A percentile compares a stretch with the other conserved stretches of the same genome.
These are phyloP conservation scores for Galeopsomyia nigrocyanea DNA, from an alignment of 2,888 invertebrate species.

Conservation along the genomic window DNA sequence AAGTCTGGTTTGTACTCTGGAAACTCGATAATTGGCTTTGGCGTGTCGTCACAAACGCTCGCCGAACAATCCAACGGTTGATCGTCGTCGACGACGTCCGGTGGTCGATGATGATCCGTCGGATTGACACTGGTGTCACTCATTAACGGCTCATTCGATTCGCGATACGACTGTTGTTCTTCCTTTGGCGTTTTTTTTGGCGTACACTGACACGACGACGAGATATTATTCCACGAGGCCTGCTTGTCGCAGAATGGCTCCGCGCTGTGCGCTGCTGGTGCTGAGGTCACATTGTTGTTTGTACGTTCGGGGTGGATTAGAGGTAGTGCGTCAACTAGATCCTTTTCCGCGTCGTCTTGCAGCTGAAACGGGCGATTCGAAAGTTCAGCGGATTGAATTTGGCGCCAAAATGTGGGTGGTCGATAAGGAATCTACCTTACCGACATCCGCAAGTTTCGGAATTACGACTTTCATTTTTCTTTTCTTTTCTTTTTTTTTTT, in stretches of 20 bases:
- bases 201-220: slow-evolving; percentile 29
- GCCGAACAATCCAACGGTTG: slow-evolving; percentile 44
- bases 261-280: slow-evolving; percentile 6
- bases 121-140: background rate
- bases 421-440: too few relatives aligned
- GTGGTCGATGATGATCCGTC: background rate
- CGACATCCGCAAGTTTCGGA: too few relatives aligned
- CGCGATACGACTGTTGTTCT: slow-evolving; percentile 24
- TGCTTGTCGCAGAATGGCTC: slow-evolving; percentile 27
- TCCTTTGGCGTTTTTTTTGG: slow-evolving; percentile 27
- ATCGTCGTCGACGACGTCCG: slow-evolving; percentile 24
- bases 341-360: slow-evolving; percentile 40
- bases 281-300: slow-evolving; percentile 21
- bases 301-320: slow-evolving; percentile 43
- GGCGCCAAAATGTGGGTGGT: too few relatives aligned
- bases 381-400: too few relatives aligned
- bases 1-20: slow-evolving; percentile 32
- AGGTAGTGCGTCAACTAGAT: slow-evolving; percentile 40
- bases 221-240: slow-evolving; percentile 18
- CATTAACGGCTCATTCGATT: slow-evolving; percentile 13
- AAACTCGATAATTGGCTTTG: slow-evolving; percentile 22
- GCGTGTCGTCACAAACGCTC: slow-evolving; percentile 22
- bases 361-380: background rate
- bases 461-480: too few relatives aligned
- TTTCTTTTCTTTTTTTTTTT: too few relatives aligned